Conservation (phyloP, 2,797 vertebrate genomes). For the Hephaestus fuliginosus region DNA sequence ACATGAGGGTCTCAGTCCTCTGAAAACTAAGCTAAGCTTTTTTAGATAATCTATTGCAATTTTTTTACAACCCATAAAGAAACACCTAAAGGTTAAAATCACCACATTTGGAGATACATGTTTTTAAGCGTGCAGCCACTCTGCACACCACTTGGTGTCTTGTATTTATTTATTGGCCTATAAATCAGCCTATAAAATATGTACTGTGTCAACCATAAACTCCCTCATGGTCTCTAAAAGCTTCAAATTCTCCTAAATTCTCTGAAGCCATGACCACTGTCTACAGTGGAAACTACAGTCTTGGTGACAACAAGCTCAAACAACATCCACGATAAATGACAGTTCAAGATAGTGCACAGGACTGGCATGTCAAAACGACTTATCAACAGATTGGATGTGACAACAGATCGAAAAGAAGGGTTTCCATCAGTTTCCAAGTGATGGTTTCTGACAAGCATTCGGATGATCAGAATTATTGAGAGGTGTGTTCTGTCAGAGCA, state of each 20-base stretch:
- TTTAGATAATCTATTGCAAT: not conserved
- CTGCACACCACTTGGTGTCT: not conserved
- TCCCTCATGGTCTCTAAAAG: not conserved
- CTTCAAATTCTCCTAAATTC: not conserved
- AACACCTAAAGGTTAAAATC: not conserved
- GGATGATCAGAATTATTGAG: constrained; percentile 31
- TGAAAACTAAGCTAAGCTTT: not conserved
- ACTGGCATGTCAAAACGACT: constrained; percentile 10
- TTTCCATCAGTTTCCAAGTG: not conserved
- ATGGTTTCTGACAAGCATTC: constrained; percentile 43
- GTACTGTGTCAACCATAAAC: not conserved
- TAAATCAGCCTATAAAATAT: not conserved
- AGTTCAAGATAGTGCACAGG: constrained; percentile 9
- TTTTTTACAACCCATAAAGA: not conserved
- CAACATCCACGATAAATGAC: constrained; percentile 7
- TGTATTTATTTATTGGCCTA: not conserved
- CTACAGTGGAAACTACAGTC: not conserved
- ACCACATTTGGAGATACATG: not conserved
- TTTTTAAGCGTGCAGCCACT: not conserved
- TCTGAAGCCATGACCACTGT: not conserved
- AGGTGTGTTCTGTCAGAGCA: constrained; percentile 29
- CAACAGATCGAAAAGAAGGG: constrained; percentile 21
- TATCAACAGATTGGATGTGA: constrained; percentile 27
- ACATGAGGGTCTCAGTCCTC: not conserved
- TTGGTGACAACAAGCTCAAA: constrained; percentile 1